Evolutionary conservation across 1,140 invertebrate species (phyloP), one percentile per base, ranked within the genome.

Genomic region (Penaeus chinensis): DNA sequence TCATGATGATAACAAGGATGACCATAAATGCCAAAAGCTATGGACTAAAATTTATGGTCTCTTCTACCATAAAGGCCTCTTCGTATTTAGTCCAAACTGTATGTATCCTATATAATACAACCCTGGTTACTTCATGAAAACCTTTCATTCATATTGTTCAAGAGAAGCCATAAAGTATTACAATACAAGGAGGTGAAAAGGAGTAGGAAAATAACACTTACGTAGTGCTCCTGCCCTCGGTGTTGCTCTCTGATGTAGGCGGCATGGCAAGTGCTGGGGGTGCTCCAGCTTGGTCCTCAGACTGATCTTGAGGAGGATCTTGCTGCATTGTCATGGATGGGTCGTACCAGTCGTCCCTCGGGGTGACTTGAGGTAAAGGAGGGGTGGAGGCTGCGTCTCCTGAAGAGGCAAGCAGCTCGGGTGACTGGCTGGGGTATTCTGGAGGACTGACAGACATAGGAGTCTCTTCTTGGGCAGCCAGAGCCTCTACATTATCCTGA

Each of bases 321-420:
- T 84, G 87, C 63, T 88, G 87, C 87, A 88, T 88, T 47, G 74
- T 47, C 62, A 80, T 88, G 63, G 65, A 71, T 37, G 65, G 78
- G 47, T 88, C 87, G 22, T 88, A 82, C 87, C 79, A 84, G 7
- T 76, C 85, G 20, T 90, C 89, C 22, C 90, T 90, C 37, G 90
- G 90, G 8, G 90, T 87, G 37, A 91, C 80, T 60, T 87, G 89
- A 32, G 90, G 86, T 19, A 76, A 77, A 20, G 86, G 77, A 32
- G 88, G 76, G 20, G 87, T 81, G n/a, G 69, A 62, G 37, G 79
- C 95, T n/a, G 94, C 92, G 89, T 95, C 95, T 7, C 93, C 92
- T 65, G 92, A 90, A 88, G 91, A 90, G 66, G 90, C 90, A 71
- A 89, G 80, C 76, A 91, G 91, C 71, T 91, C 91, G 11, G 89